Conservation (phyloP, 2,888 invertebrate species). For the Apotomis betuletana region DNA sequence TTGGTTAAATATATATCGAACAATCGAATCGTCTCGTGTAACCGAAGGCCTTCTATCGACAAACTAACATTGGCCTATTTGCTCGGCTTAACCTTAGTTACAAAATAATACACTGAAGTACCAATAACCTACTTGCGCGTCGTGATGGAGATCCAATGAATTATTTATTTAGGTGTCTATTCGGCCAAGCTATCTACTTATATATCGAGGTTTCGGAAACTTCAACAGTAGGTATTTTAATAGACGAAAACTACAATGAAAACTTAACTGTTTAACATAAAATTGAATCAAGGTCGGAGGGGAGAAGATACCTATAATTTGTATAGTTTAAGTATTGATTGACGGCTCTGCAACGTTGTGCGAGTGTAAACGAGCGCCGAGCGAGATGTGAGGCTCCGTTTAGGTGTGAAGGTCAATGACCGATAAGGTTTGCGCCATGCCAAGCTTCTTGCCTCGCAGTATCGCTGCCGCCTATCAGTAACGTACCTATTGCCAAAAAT, state of each 20-base stretch:
- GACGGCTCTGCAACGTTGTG: conserved; percentile 63
- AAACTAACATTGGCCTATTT: conserved; percentile 31
- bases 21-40: conserved; percentile 27
- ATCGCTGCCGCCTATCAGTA: conserved; percentile 64
- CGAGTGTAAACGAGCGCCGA: conserved; percentile 59
- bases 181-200: conserved; percentile 28
- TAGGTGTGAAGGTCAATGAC: conserved; percentile 82
- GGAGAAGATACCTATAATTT: conserved; percentile 2
- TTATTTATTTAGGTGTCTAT: conserved; percentile 42
- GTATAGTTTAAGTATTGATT: conserved; percentile 43
- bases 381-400: conserved; percentile 79
- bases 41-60: conserved; percentile 31
- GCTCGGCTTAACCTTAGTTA: conserved; percentile 39
- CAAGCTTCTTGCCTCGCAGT: conserved; percentile 64
- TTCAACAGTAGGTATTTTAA: conserved; percentile 1
- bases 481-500: conserved; percentile 44
- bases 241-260: conserved; percentile 9
- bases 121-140: conserved; percentile 41
- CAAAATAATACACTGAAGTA: conserved; percentile 39
- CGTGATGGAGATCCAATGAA: conserved; percentile 39
- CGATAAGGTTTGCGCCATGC: conserved; percentile 77
- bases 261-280: neutral
- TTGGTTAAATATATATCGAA: conserved; percentile 1
- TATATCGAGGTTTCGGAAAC: conserved; percentile 19
- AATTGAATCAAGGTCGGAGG: neutral